Evolutionary conservation across 2,797 vertebrate species (phyloP).

Genomic region (Geotrypetes seraphini): DNA sequence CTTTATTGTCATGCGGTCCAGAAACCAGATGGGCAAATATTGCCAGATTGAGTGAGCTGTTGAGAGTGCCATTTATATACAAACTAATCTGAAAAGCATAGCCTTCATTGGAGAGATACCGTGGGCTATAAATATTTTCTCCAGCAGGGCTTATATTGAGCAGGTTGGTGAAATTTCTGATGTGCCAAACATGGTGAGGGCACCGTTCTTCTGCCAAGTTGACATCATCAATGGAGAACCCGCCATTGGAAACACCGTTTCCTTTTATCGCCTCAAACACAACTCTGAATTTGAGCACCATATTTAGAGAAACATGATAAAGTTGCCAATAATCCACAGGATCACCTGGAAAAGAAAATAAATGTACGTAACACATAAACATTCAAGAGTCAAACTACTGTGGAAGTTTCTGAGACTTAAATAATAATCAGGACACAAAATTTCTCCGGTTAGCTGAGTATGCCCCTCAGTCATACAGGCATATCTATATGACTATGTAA

Average conservation of each 20-base stretch:
- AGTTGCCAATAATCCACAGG: constrained; percentile 70
- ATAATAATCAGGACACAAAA: too few relatives aligned
- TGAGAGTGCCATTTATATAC: constrained; percentile 32
- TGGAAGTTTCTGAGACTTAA: too few relatives aligned
- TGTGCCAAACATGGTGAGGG: constrained; percentile 77
- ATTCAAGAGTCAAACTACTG: too few relatives aligned
- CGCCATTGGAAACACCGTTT: constrained; percentile 41
- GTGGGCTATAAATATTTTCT: constrained; percentile 59
- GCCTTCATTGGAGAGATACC: constrained; percentile 69
- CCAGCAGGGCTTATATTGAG: constrained; percentile 38
- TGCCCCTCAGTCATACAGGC: too few relatives aligned
- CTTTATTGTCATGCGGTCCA: constrained; percentile 52
- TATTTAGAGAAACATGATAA: constrained; percentile 59
- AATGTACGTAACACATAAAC: too few relatives aligned
- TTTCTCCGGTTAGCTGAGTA: too few relatives aligned
- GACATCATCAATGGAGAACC: constrained; percentile 82
- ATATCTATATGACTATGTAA: too few relatives aligned
- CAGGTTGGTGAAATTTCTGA: constrained; percentile 65
- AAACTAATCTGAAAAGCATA: constrained; percentile 78
- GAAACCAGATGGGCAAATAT: constrained; percentile 69
- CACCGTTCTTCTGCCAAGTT: constrained; percentile 83
- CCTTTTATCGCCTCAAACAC: constrained; percentile 65
- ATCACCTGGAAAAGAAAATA: constrained; percentile 39
- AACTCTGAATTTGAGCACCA: constrained; percentile 68
- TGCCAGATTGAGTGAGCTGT: constrained; percentile 35